Evolutionary conservation across 1,140 invertebrate species (phyloP), one percentile per base, ranked within the genome.

Genomic region (Ceratosolen solmsi): DNA sequence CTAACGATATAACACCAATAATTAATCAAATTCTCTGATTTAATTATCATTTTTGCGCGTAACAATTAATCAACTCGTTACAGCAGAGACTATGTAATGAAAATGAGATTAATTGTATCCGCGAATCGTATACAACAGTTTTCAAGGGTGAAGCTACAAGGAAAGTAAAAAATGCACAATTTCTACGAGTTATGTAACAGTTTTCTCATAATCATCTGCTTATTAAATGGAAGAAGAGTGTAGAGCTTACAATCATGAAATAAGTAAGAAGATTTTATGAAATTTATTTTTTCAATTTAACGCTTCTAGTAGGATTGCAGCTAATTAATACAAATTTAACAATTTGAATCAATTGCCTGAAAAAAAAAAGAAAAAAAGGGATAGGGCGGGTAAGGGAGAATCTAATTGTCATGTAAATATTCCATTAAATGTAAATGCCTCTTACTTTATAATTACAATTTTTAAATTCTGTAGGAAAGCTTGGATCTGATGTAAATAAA

Each of bases 51-150:
- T 4, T 11, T 33, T 22, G 70, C 20, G 41, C 22, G 56, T 75
- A 38, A 70, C 51, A 85, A 86, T 84, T 86, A 86, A 82, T 86
- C 80, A 85, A 85, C 85, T 84, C 72, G 82, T 85, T 85, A 30
- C 75, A 58, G 74, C 68, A 79, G 51, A 46, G 65, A 58, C n/a
- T n/a, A 58, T 65, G 22, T 30, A 25, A 17, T 22, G 15, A 38
- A 46, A 83, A 85, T 81, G 51, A 84, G 58, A 85, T 86, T 83
- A 85, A 86, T 86, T 84, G 82, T 76, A 84, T 80, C 68, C 71
- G 72, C 73, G 25, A 84, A 73, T 84, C 2, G 51, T 25, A 11
- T 11, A 5, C 58, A 41, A 54, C 54, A 22, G 7, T 8, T 71
- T 71, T 25, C 46, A 25, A 71, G 38, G n/a, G 41, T 71, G n/a